phyloP scores from a whole-genome alignment of 2,888 invertebrate genomes.

The Hartigia nigra region DNA sequence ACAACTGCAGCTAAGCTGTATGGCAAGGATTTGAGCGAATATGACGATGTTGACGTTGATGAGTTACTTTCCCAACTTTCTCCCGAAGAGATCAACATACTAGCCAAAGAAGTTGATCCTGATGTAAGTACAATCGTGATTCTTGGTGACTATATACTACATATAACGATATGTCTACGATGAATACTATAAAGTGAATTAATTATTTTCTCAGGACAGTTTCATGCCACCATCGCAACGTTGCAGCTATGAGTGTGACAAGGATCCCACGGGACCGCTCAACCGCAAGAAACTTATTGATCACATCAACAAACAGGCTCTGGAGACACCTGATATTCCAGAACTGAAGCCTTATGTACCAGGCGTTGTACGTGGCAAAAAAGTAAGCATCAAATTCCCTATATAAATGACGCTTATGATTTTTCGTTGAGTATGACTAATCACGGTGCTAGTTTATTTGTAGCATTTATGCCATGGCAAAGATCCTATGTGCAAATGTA shows the following conservation, averaged over 20 bases:
- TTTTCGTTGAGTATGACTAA: neutral
- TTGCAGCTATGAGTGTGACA: conserved; percentile 95
- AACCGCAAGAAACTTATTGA: conserved; percentile 95
- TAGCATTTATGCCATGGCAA: too few species aligned
- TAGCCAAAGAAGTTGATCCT: conserved; percentile 99
- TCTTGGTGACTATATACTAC: neutral
- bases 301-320: conserved; percentile 97
- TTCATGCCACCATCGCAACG: conserved; percentile 96
- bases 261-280: conserved; percentile 94
- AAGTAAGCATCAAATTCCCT: conserved; percentile 68
- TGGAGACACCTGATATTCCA: conserved; percentile 97
- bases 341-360: conserved; percentile 94
- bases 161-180: conserved; percentile 3
- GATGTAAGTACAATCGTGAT: conserved; percentile 81
- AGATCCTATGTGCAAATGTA: neutral
- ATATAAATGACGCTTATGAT: neutral
- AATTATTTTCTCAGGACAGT: conserved; percentile 81
- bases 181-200: neutral
- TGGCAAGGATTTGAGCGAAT: conserved; percentile 89
- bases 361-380: conserved; percentile 91
- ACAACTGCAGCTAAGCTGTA: conserved; percentile 91
- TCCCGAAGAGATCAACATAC: conserved; percentile 94
- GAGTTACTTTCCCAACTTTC: conserved; percentile 92
- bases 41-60: conserved; percentile 96
- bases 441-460: neutral